Conservation (phyloP, 35 echinoderm and acorn worm species). For the Apostichopus californicus region DNA sequence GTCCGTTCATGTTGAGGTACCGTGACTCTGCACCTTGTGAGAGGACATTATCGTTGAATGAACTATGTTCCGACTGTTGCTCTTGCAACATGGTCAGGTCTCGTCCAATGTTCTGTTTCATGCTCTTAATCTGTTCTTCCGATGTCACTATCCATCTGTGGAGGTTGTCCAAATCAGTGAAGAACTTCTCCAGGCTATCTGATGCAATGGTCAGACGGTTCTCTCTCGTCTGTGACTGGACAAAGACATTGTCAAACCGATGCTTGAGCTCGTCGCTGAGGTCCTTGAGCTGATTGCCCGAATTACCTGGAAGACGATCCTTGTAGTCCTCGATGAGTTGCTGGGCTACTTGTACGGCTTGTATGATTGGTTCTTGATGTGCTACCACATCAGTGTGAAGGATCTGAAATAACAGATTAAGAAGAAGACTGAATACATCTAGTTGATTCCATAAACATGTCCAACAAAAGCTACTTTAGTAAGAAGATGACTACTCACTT, state of each 20-base stretch:
- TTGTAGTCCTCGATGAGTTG: slow-evolving; percentile 73
- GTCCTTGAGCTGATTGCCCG: slow-evolving; percentile 73
- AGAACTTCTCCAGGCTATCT: slow-evolving; percentile 76
- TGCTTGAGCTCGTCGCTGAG: slow-evolving; percentile 73
- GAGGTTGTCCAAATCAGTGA: slow-evolving; percentile 51
- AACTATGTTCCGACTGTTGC: slow-evolving; percentile 68
- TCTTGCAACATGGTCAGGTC: slow-evolving; percentile 75
- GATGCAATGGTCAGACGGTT: slow-evolving; percentile 72
- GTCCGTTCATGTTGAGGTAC: slow-evolving; percentile 93
- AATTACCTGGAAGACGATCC: slow-evolving; percentile 58
- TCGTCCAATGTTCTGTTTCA: slow-evolving; percentile 62
- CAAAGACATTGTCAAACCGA: slow-evolving; percentile 81
- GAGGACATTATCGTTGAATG: slow-evolving; percentile 83
- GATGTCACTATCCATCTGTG: slow-evolving; percentile 66
- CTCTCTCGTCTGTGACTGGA: slow-evolving; percentile 89
- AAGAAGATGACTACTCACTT: no score
- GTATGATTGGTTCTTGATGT: slow-evolving; percentile 82
- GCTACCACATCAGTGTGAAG: slow-evolving; percentile 74
- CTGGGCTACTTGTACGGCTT: slow-evolving; percentile 73
- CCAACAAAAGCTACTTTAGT: no score
- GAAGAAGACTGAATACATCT: no score
- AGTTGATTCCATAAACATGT: no score
- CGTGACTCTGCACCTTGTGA: slow-evolving; percentile 76
- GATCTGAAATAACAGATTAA: slow-evolving; percentile 24
- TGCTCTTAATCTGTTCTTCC: slow-evolving; percentile 58